These are phyloP conservation scores for Cryptops parisi DNA, from an alignment of 2,888 invertebrate species.

Conservation along the genomic window DNA sequence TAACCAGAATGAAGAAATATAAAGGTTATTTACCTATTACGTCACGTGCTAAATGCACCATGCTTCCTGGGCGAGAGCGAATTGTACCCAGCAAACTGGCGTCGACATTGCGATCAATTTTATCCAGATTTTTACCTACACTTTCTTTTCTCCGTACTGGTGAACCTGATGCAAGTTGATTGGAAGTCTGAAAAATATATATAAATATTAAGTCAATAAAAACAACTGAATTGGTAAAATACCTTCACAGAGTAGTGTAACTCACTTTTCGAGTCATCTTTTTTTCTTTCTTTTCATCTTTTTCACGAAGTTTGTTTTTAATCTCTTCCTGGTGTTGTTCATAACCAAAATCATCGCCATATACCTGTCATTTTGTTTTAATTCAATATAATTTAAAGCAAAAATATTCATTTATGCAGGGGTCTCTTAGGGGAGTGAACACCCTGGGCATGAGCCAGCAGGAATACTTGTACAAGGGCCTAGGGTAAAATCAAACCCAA, in stretches of 20 bases:
- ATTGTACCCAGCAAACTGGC: constrained; percentile 14
- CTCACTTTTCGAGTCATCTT: constrained; percentile 32
- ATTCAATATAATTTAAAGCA: no score
- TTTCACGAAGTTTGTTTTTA: constrained; percentile 24
- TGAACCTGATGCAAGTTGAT: constrained; percentile 37
- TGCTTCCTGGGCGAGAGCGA: constrained; percentile 18
- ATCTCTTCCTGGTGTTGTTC: constrained; percentile 22
- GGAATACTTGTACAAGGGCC: no score
- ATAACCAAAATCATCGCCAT: constrained; percentile 68
- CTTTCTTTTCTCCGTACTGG: constrained; percentile 65
- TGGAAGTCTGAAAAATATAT: constrained; percentile 14
- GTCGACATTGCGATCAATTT: constrained; percentile 16
- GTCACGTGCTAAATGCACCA: constrained; percentile 18
- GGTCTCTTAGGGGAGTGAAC: no score
- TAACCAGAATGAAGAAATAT: no score
- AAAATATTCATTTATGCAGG: no score
- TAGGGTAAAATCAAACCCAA: no score
- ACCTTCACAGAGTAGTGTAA: constrained; percentile 16
- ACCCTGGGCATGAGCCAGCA: no score
- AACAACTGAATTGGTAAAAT: background rate
- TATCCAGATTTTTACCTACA: constrained; percentile 41
- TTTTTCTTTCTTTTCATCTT: constrained; percentile 28
- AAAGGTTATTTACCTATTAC: constrained; percentile 15
- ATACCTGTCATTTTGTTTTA: constrained; percentile 41
- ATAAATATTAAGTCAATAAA: background rate